These are phyloP conservation scores for Hypothenemus hampei DNA, from an alignment of 1,140 invertebrate species.

Conservation along the genomic window DNA sequence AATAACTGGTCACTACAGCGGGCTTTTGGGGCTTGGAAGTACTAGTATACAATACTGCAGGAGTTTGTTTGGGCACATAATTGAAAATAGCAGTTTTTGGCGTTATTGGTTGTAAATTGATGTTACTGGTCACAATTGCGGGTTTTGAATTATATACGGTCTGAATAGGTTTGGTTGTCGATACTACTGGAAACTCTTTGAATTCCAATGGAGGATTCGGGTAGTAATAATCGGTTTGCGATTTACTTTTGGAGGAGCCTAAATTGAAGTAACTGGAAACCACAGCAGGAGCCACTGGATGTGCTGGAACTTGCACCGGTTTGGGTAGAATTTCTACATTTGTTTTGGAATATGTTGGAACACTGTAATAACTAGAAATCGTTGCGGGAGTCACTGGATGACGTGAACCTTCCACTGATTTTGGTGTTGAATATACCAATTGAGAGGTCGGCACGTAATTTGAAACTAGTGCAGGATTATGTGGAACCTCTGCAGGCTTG, in stretches of 20 bases:
- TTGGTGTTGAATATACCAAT: not conserved
- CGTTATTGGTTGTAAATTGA: not conserved
- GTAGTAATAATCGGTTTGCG: slow-evolving; percentile 28
- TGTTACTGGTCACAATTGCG: not conserved
- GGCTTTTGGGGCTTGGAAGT: too few relatives aligned
- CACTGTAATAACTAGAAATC: not conserved
- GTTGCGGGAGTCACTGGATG: not conserved
- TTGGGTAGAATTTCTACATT: slow-evolving; percentile 3
- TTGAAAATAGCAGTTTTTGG: not conserved
- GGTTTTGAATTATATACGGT: not conserved
- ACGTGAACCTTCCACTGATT: not conserved
- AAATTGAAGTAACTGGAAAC: slow-evolving; percentile 24
- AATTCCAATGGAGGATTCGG: slow-evolving; percentile 33
- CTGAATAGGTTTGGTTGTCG: too few relatives aligned
- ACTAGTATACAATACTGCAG: not conserved
- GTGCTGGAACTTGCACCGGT: too few relatives aligned
- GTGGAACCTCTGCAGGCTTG: not conserved
- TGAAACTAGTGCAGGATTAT: not conserved
- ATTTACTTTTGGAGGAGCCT: not conserved
- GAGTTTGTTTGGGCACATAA: not conserved
- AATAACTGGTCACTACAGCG: slow-evolving; percentile 29
- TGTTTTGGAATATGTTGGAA: not conserved
- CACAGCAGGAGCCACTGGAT: slow-evolving; percentile 24
- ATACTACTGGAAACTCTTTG: slow-evolving; percentile 21
- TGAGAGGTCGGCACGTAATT: not conserved